Base-by-base conservation (phyloP, 37 sponge, comb jelly and placozoan species). In the Chondrosia reniformis region DNA sequence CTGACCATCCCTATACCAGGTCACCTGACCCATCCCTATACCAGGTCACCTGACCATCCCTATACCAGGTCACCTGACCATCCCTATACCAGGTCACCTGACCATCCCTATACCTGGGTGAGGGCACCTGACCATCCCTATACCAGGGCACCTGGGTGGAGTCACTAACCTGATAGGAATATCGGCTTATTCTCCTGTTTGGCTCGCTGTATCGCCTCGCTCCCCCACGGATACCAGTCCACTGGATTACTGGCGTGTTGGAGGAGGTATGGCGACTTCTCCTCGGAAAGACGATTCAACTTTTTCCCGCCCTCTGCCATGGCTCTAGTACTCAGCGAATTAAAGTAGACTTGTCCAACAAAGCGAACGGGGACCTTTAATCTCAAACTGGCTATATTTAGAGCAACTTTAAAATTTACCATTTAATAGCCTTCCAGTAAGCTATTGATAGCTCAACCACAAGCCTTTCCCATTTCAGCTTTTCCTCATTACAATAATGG, bases 221-320 rank as follows among this genome's bases (percentile, higher is more conserved):
- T 66, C 13, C 90, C 83, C 90, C 90, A 89, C 0, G 90, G 90
- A 72, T 85, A 89, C 90, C 90, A 91, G 21, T 91, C 91, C 25
- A 91, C 87, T 27, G 91, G 91, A 55, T 91, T 91, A 38, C 75
- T 45, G 17, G 91, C 87, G 71, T 91, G 91, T 49, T 91, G 91
- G 15, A 84, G 78, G 8, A 91, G 81, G 46, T 91, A 91, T 0
- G 91, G 91, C 0, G 87, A 86, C 43, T 81, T 91, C 87, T 91
- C 91, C n/a, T 36, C 31, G n/a, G 81, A 84, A 46, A 91, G 55
- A 10, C 91, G 74, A 67, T 91, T 91, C 46, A 7, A 7, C 28
- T 13, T 59, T 6, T 7, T 59, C 17, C 7, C n/a, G 61, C 61
- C 28, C 6, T 30, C 22, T 6, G 61, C 6, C 61, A n/a, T n/a